Percentiles rank a stretch among this genome's conserved stretches.
Evolutionary conservation across 2,113 vertebrate genomes (phyloP).

Genomic region (Microcebus lehilahytsara): DNA sequence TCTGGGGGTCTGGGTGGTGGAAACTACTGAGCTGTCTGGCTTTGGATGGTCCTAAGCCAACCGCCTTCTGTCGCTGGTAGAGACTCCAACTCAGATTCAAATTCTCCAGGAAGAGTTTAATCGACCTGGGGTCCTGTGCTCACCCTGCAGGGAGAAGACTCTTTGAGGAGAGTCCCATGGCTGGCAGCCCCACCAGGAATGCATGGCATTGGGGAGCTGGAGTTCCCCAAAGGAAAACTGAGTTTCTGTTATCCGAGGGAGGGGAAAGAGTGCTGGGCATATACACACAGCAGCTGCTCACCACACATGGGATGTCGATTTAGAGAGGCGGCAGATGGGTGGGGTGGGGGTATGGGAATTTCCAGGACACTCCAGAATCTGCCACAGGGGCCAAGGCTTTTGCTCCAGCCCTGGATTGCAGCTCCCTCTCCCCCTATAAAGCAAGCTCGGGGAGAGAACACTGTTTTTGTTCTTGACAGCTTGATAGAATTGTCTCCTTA

Average conservation of each 20-base stretch:
- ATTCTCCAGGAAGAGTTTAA: neutral
- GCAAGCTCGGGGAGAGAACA: constrained; percentile 49
- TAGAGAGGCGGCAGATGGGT: constrained; percentile 1
- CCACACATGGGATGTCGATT: constrained; percentile 55
- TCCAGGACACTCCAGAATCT: constrained; percentile 55
- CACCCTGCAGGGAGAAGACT: neutral
- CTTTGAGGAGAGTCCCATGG: neutral
- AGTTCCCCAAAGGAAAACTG: constrained; percentile 40
- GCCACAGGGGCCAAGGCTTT: constrained; percentile 28
- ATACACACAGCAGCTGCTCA: constrained; percentile 57
- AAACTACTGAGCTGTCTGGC: neutral
- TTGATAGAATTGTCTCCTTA: constrained; percentile 79
- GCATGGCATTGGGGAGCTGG: neutral
- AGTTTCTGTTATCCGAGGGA: constrained; percentile 14
- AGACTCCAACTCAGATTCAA: neutral
- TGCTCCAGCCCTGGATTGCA: constrained; percentile 42
- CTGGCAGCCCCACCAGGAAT: neutral
- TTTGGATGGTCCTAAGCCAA: neutral
- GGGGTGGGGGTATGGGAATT: constrained; percentile 53
- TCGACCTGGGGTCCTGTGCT: neutral
- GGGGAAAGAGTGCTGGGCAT: neutral
- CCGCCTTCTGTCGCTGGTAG: neutral
- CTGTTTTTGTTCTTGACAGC: constrained; percentile 71
- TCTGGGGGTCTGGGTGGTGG: neutral
- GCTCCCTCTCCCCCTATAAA: constrained; percentile 29